Evolutionary conservation across 2,113 vertebrate genomes (phyloP), one percentile per base, ranked within the genome.

Genomic region (Haplochromis burtoni): DNA sequence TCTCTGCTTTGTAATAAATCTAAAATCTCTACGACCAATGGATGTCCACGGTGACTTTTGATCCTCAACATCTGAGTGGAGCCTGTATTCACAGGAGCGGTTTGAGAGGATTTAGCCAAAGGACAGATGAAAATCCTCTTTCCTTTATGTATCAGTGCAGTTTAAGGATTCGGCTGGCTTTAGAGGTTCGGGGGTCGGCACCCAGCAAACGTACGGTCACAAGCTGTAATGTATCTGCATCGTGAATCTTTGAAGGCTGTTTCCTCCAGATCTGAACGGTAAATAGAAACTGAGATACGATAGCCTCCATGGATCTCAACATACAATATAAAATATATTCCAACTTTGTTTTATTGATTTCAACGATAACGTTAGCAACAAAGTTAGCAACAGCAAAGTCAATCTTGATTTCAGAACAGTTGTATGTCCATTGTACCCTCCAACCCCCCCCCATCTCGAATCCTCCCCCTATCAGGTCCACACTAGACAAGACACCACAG

Each of bases 71-170:
- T 71, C 59, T 80, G 57, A 90, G 73, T 7, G 40, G 57, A 81
- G 51, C 49, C 81, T 47, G 86, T 71, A 38, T 3, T 80, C 83
- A 83, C 19, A 29, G 29, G 10, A 33, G n/a, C 14, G 2, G 53
- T 86, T 84, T 81, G 45, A n/a, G 42, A 40, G 82, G 82, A 86
- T 87, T 91, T 61, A 86, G 24, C 38, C 57, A 24, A 4, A 66
- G 73, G 71, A 59, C 76, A 57, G 45, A 82, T 57, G 38, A 82
- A 91, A 91, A 92, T 79, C 89, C 40, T 87, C 80, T 91, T 91
- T 84, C 16, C 40, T 82, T 87, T 85, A 17, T 68, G 40, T 83
- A 45, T 35, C 10, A 1, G 24, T 78, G 8, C 81, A 82, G 57
- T 84, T 86, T 61, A 53, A 35, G 51, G 68, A 76, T 88, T 79